Evolutionary conservation across 2,888 invertebrate species (phyloP), one percentile per base, ranked within the genome.

Genomic region (Laothoe populi): DNA sequence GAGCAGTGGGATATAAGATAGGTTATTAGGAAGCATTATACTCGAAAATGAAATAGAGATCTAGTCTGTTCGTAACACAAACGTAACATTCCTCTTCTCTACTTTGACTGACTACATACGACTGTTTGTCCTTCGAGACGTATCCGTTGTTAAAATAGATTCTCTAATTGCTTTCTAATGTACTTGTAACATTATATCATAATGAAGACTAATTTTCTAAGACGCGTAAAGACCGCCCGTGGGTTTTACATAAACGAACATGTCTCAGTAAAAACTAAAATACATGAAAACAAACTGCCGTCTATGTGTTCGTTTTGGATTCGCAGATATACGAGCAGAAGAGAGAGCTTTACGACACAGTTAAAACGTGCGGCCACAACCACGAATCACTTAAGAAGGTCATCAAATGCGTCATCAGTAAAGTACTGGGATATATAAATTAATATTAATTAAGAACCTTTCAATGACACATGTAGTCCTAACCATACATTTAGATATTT

Each of bases 361-460:
- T 92, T 70, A 88, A 87, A 81, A 79, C 85, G 63, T 92, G 92
- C 66, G 92, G 92, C 1, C 92, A 92, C 70, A 86, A 90, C 65
- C 91, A 92, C 75, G 90, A 89, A 66, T 82, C 87, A 1, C 71
- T 92, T 69, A 88, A 88, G 79, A 90, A 90, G 82, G 92, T 92
- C 75, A 82, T 92, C 66, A 90, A 92, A 65, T 92, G 92, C 84
- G 92, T 92, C 82, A 92, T 92, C 44, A 84, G 90, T 57, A 91
- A 91, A 90, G 91, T 91, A 68, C 77, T 68, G n/a, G 10, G n/a
- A n/a, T n/a, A n/a, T n/a, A n/a, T n/a, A n/a, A n/a, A n/a, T n/a
- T n/a, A n/a, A n/a, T n/a, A n/a, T n/a, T n/a, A n/a, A n/a, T n/a
- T n/a, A n/a, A n/a, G n/a, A n/a, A n/a, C n/a, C n/a, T n/a, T n/a